A percentile compares a stretch with the other conserved stretches of the same genome.
These are phyloP conservation scores for Spea hammondii DNA, from an alignment of 2,797 vertebrate species.

Conservation along the genomic window DNA sequence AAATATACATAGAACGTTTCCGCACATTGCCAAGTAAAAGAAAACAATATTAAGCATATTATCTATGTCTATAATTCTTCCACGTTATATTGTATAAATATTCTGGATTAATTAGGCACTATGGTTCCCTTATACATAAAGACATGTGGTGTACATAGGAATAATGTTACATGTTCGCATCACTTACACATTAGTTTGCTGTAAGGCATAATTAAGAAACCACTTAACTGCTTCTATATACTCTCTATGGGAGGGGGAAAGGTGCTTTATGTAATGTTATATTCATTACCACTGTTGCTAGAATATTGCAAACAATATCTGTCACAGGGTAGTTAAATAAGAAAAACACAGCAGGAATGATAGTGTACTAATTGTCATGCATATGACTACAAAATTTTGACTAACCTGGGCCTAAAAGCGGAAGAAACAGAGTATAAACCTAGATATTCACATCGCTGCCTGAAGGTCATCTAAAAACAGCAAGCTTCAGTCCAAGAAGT, in stretches of 20 bases:
- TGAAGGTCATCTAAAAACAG: no score
- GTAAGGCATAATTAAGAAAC: conserved; percentile 35
- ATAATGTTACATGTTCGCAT: conserved; percentile 11
- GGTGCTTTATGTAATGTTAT: background rate
- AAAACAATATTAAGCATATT: no score
- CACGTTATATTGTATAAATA: background rate
- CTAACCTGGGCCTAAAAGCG: no score
- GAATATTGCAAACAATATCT: conserved; percentile 2
- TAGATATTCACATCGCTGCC: no score
- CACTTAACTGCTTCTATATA: conserved; percentile 21
- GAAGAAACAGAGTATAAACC: no score
- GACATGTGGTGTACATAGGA: conserved; percentile 5
- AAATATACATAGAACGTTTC: no score
- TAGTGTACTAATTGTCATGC: background rate
- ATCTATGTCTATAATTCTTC: no score
- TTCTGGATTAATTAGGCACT: conserved; percentile 5
- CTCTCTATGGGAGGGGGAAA: background rate
- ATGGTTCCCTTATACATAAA: conserved; percentile 12
- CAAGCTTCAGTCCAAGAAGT: no score
- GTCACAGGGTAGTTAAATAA: conserved; percentile 6
- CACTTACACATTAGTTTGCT: conserved; percentile 20
- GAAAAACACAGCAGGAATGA: background rate
- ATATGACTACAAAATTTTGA: no score
- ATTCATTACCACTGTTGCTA: background rate
- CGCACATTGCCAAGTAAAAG: no score